Percentiles rank a stretch among this genome's conserved stretches.
These are phyloP conservation scores for Euzophera pinguis DNA, from an alignment of 2,888 invertebrate genomes.

Conservation along the genomic window DNA sequence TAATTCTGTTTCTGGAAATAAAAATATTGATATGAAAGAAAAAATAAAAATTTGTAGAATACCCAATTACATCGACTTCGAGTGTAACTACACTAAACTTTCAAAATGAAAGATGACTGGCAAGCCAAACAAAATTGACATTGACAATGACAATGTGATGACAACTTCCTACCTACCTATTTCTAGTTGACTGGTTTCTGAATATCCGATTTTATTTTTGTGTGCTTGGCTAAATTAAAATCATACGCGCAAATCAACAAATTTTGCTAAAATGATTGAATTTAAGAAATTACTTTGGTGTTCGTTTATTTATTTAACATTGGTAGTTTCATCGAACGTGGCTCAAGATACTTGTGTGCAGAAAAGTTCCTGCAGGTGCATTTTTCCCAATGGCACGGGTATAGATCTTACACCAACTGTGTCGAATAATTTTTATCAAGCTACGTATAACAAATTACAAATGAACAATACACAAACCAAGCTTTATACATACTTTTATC, in stretches of 20 bases:
- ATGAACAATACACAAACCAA: constrained; percentile 36
- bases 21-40: too few species aligned
- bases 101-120: too few species aligned
- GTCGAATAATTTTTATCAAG: constrained; percentile 44
- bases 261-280: background rate
- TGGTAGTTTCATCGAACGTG: constrained; percentile 24
- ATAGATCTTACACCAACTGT: constrained; percentile 58
- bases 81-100: too few species aligned
- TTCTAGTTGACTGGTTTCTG: background rate
- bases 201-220: too few species aligned
- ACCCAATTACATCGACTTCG: too few species aligned
- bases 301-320: constrained; percentile 26
- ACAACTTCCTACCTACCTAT: background rate
- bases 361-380: constrained; percentile 61
- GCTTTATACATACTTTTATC: constrained; percentile 57
- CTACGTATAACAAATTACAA: constrained; percentile 38
- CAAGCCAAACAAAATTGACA: background rate
- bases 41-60: too few species aligned
- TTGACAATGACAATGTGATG: background rate
- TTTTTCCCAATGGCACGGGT: constrained; percentile 71
- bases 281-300: constrained; percentile 19
- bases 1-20: too few species aligned
- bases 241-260: constrained; percentile 8
- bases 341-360: constrained; percentile 51
- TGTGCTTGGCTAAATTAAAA: too few species aligned